phyloP scores from a whole-genome alignment of 37 sponge, comb jelly and placozoan species.

The Corticium candelabrum region DNA sequence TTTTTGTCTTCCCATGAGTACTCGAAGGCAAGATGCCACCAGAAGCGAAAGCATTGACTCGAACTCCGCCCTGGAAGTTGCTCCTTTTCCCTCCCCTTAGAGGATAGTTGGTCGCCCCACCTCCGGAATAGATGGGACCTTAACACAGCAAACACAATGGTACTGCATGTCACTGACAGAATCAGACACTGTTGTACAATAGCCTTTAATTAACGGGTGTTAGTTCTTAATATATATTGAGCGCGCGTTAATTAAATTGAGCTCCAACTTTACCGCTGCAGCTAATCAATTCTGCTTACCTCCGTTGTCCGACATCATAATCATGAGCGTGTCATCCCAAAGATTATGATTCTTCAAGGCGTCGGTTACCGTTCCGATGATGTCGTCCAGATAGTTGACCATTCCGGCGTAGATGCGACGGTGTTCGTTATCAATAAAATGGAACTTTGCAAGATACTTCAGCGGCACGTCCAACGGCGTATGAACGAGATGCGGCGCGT shows the following conservation, averaged over 20 bases:
- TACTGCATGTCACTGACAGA: no score
- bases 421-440: constrained; percentile 14
- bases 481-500: constrained; percentile 20
- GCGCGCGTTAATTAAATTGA: no score
- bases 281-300: no score
- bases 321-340: constrained; percentile 51
- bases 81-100: constrained; percentile 30
- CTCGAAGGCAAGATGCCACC: constrained; percentile 13
- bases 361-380: constrained; percentile 11
- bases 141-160: no score
- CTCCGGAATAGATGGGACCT: constrained; percentile 15
- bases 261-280: no score
- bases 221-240: no score
- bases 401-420: constrained; percentile 35
- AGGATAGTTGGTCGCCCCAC: constrained; percentile 39
- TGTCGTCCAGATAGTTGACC: constrained; percentile 31
- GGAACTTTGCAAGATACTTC: constrained; percentile 21
- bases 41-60: constrained; percentile 43
- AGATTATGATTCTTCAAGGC: constrained; percentile 21
- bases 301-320: constrained; percentile 50
- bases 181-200: no score
- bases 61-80: constrained; percentile 37
- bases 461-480: constrained; percentile 22
- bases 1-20: constrained; percentile 23
- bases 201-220: no score